phyloP scores from a whole-genome alignment of 2,797 vertebrate species.

The Darevskia nairensis region DNA sequence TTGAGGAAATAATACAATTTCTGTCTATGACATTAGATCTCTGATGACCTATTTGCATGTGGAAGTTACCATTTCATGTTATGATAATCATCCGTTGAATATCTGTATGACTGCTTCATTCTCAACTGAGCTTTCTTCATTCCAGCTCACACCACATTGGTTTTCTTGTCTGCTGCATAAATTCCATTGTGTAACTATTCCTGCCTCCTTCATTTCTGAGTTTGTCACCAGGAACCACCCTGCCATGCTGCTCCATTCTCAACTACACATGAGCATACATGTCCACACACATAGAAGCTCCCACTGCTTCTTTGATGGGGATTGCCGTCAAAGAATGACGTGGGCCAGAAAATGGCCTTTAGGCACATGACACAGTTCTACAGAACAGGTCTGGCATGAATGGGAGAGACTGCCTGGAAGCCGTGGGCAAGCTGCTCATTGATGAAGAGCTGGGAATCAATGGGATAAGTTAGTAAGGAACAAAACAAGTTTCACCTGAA shows the following conservation, averaged over 20 bases:
- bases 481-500: neutral
- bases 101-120: neutral
- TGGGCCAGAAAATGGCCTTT: neutral
- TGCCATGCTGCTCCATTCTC: neutral
- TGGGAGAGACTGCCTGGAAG: neutral
- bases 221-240: neutral
- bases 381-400: neutral
- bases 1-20: neutral
- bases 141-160: neutral
- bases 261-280: neutral
- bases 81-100: neutral
- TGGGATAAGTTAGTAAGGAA: neutral
- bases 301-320: neutral
- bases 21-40: neutral
- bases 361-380: neutral
- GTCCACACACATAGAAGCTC: neutral
- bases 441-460: neutral
- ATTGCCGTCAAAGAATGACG: neutral
- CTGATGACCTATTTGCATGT: neutral
- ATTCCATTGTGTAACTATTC: neutral
- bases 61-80: neutral
- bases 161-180: neutral
- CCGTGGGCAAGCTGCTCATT: neutral
- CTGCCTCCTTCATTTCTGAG: neutral
- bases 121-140: neutral